These are phyloP conservation scores for Sorex maritimensis DNA, from an alignment of 2,797 vertebrate genomes.

Conservation along the genomic window DNA sequence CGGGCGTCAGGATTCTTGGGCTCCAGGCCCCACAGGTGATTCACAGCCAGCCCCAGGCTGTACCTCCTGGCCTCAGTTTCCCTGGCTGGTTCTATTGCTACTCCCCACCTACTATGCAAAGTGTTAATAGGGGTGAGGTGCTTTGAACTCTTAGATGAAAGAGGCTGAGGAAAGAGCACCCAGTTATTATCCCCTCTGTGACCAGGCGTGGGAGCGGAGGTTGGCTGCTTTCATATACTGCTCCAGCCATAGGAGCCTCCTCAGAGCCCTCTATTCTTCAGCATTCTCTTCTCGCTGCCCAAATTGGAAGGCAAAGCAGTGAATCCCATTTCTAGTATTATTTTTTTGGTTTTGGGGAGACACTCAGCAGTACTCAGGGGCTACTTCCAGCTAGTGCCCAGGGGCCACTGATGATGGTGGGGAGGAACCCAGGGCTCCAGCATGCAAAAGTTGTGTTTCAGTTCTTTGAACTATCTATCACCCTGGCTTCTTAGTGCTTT, in stretches of 20 bases:
- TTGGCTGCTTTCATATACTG: slow-evolving; percentile 8
- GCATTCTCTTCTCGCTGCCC: slow-evolving; percentile 19
- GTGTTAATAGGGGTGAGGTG: slow-evolving; percentile 74
- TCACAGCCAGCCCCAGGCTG: slow-evolving; percentile 64
- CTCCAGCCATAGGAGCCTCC: not conserved
- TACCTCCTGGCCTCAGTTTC: slow-evolving; percentile 81
- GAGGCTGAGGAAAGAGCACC: slow-evolving; percentile 63
- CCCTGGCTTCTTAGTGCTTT: no score
- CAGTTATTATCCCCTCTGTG: slow-evolving; percentile 73
- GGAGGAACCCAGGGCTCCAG: no score
- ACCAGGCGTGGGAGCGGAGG: slow-evolving; percentile 74
- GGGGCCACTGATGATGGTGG: no score
- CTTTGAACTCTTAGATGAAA: slow-evolving; percentile 87
- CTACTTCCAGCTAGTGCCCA: no score
- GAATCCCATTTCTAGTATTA: not conserved
- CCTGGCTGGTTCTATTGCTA: slow-evolving; percentile 65
- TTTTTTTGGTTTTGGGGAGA: no score
- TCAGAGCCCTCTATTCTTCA: not conserved
- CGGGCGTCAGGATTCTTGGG: slow-evolving; percentile 63
- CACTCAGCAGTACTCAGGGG: no score
- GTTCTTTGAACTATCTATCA: no score
- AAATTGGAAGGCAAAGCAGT: not conserved
- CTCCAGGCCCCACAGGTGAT: slow-evolving; percentile 63
- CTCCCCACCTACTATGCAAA: slow-evolving; percentile 69
- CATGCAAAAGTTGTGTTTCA: no score